phyloP scores from a whole-genome alignment of 2,113 vertebrate genomes.

The Antechinus flavipes region DNA sequence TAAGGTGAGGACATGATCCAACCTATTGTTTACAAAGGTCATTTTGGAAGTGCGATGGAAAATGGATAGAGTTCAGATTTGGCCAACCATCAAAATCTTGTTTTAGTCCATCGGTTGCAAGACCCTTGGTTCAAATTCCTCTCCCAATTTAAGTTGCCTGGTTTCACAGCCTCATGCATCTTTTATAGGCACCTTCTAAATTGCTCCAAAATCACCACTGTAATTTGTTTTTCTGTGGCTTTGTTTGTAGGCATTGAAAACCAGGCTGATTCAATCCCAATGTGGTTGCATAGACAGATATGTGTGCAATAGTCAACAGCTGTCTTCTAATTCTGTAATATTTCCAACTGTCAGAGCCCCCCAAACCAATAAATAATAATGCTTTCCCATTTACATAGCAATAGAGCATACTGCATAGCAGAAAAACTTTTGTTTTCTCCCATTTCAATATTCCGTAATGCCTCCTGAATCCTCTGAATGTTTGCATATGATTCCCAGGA shows the following conservation, averaged over 20 bases:
- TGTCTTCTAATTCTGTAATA: constrained; percentile 56
- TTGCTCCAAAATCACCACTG: background rate
- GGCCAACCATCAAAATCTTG: background rate
- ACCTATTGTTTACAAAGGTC: background rate
- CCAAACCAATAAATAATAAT: constrained; percentile 60
- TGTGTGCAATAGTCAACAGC: constrained; percentile 15
- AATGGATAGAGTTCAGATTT: background rate
- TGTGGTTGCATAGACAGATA: constrained; percentile 2
- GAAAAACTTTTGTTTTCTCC: constrained; percentile 35
- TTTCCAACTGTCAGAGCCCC: constrained; percentile 56
- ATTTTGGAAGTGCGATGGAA: background rate
- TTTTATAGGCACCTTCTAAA: background rate
- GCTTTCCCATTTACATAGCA: background rate
- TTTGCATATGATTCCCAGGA: constrained; percentile 45
- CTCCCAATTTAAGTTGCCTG: accelerated
- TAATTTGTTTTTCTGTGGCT: constrained; percentile 18
- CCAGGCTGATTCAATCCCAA: background rate
- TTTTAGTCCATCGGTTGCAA: background rate
- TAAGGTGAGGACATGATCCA: background rate
- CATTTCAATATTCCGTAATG: background rate
- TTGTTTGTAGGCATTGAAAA: constrained; percentile 44
- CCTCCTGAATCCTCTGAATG: background rate
- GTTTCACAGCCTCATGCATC: background rate
- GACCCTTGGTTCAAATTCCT: accelerated
- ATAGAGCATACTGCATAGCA: background rate